Conservation (phyloP, 2,888 invertebrate species). For the Cheilosia grossa region DNA sequence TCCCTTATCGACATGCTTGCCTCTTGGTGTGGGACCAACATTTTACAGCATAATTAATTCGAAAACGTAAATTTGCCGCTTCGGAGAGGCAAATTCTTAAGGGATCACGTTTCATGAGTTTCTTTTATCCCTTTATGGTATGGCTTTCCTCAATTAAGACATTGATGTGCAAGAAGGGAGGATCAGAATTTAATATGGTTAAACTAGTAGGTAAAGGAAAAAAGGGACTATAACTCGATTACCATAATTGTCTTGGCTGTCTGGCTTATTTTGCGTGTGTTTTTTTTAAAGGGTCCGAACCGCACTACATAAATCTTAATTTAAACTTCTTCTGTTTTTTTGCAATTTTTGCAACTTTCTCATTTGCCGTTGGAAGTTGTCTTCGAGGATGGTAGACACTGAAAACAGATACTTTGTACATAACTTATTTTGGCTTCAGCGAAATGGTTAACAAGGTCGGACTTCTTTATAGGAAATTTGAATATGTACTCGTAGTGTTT, state of each 20-base stretch:
- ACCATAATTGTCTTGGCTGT: constrained; percentile 35
- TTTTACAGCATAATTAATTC: constrained; percentile 56
- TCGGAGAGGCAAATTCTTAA: constrained; percentile 23
- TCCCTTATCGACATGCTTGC: constrained; percentile 19
- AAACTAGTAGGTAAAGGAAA: neutral
- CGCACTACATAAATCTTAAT: constrained; percentile 31
- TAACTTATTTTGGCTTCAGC: too few species aligned
- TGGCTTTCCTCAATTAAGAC: constrained; percentile 36
- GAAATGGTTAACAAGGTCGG: too few species aligned
- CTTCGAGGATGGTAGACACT: too few species aligned
- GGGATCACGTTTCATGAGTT: constrained; percentile 50
- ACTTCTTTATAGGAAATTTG: too few species aligned
- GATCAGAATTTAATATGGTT: constrained; percentile 52
- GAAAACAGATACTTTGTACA: neutral
- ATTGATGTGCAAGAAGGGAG: constrained; percentile 21
- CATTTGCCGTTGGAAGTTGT: too few species aligned
- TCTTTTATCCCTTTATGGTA: constrained; percentile 34
- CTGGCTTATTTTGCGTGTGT: neutral
- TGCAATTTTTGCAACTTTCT: constrained; percentile 2
- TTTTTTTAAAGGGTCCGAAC: constrained; percentile 10
- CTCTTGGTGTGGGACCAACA: neutral
- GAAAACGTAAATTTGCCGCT: constrained; percentile 46
- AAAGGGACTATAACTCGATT: constrained; percentile 29
- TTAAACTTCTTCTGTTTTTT: constrained; percentile 17
- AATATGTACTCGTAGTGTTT: too few species aligned